A percentile compares a stretch with the other conserved stretches of the same genome.
Evolutionary conservation across 1,140 invertebrate genomes (phyloP).

Genomic region (Drosophila punjabiensis): DNA sequence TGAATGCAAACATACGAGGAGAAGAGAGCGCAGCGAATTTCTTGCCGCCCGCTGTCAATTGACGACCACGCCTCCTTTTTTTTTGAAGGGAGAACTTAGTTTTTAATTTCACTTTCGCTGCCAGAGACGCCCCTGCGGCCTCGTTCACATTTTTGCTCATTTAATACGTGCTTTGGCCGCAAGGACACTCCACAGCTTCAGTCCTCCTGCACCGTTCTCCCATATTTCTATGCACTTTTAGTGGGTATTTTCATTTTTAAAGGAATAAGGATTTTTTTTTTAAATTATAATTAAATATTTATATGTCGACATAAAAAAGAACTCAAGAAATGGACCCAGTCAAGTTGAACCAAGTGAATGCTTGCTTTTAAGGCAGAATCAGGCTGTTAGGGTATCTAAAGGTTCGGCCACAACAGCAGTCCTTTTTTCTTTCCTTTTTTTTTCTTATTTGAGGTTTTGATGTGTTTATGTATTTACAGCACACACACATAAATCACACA

Average conservation of each 20-base stretch:
- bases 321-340: background rate
- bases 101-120: constrained; percentile 77
- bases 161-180: constrained; percentile 63
- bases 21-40: background rate
- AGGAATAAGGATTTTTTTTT: background rate
- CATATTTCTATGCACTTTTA: background rate
- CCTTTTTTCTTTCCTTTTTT: background rate
- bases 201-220: constrained; percentile 12
- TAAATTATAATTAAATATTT: background rate
- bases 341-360: background rate
- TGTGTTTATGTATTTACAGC: constrained; percentile 81
- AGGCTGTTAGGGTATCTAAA: constrained; percentile 9
- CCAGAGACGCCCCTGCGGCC: constrained; percentile 18
- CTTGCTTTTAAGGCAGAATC: background rate
- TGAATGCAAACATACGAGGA: constrained; percentile 61
- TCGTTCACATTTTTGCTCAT: constrained; percentile 66
- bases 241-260: background rate
- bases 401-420: background rate
- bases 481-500: constrained; percentile 68
- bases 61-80: constrained; percentile 49
- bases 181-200: constrained; percentile 62
- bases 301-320: no score
- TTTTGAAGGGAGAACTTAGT: constrained; percentile 53
- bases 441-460: constrained; percentile 67
- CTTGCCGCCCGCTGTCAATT: constrained; percentile 51